These are phyloP conservation scores for Noctua comes DNA, from an alignment of 2,888 invertebrate species.

Conservation along the genomic window DNA sequence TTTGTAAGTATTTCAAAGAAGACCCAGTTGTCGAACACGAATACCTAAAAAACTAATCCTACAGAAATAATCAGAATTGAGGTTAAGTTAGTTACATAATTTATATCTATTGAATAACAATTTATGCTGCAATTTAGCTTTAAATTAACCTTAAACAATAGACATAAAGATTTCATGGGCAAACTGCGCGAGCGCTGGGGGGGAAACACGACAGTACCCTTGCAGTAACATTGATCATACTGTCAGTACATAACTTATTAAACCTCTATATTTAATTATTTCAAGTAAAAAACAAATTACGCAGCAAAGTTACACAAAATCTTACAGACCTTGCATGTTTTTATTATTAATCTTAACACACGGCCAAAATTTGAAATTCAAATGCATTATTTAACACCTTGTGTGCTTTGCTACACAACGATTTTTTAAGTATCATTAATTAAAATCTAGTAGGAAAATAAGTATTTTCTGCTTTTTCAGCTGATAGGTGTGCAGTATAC, in stretches of 20 bases:
- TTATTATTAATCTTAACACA: constrained; percentile 49
- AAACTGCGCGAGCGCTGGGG: constrained; percentile 59
- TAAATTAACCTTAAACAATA: constrained; percentile 57
- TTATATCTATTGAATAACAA: constrained; percentile 36
- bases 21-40: constrained; percentile 33
- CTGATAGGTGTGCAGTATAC: not conserved
- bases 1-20: constrained; percentile 23
- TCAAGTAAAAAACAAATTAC: constrained; percentile 32
- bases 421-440: constrained; percentile 34
- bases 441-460: constrained; percentile 10
- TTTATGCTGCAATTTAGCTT: constrained; percentile 44
- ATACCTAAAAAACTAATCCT: constrained; percentile 16
- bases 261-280: constrained; percentile 31
- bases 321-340: constrained; percentile 36
- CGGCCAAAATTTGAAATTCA: constrained; percentile 55
- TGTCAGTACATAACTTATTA: constrained; percentile 50
- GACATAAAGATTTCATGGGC: constrained; percentile 48
- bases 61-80: constrained; percentile 26
- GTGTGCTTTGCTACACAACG: constrained; percentile 27
- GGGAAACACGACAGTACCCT: constrained; percentile 63
- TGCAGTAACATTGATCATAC: constrained; percentile 54
- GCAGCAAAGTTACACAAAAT: constrained; percentile 30
- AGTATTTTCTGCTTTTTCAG: not conserved
- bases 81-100: constrained; percentile 32
- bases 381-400: constrained; percentile 46